Conservation (phyloP, 2,888 invertebrate species). For the Eucriotettix oculatus region DNA sequence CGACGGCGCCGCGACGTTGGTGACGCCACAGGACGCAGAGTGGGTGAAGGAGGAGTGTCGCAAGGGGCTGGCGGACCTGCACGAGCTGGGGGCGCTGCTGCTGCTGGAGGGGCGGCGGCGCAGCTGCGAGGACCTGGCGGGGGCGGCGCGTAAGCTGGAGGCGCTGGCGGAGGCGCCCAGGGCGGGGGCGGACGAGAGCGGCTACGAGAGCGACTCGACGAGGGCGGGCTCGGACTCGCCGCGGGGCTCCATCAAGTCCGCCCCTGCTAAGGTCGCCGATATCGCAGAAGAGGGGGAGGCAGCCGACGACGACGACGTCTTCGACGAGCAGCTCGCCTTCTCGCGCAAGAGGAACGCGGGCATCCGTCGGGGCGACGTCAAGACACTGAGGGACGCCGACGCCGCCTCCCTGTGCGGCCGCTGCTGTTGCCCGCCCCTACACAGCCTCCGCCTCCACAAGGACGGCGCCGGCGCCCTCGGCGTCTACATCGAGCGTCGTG, state of each 20-base stretch:
- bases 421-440: slow-evolving; percentile 3
- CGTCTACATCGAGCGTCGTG: slow-evolving; percentile 18
- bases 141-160: slow-evolving; percentile 17
- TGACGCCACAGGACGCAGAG: slow-evolving; percentile 4
- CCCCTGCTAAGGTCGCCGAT: slow-evolving; percentile 2
- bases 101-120: slow-evolving; percentile 2
- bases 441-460: slow-evolving; percentile 16
- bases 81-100: slow-evolving; percentile 18
- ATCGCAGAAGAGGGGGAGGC: neutral
- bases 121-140: slow-evolving; percentile 19
- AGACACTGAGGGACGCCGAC: neutral
- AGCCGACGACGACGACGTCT: neutral
- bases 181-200: slow-evolving; percentile 36
- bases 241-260: slow-evolving; percentile 21
- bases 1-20: no score
- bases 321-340: slow-evolving; percentile 6
- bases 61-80: slow-evolving; percentile 20
- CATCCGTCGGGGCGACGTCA: slow-evolving; percentile 7
- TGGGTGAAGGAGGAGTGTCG: slow-evolving; percentile 20
- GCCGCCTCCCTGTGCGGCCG: slow-evolving; percentile 3
- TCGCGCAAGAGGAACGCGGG: slow-evolving; percentile 10
- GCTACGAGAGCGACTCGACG: slow-evolving; percentile 41
- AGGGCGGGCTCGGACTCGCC: slow-evolving; percentile 34
- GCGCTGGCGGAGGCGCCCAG: slow-evolving; percentile 15
- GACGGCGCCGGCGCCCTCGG: slow-evolving; percentile 19